Evolutionary conservation across 2,113 vertebrate species (phyloP).

Genomic region (Mormyrus iriodes): DNA sequence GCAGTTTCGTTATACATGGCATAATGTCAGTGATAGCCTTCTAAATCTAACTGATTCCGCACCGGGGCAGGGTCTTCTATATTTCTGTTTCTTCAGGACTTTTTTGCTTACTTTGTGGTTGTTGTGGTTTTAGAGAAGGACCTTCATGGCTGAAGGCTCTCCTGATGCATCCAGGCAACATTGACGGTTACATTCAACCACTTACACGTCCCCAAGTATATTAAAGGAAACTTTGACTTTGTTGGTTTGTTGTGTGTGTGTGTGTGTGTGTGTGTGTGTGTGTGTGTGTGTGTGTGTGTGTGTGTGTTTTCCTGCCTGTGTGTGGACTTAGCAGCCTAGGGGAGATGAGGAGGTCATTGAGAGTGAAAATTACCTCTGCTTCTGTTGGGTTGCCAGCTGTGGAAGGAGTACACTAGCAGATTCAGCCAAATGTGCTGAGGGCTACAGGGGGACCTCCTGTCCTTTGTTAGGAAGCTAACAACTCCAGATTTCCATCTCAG

Average conservation of each 20-base stretch:
- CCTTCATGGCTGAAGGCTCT: neutral
- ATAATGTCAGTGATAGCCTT: too few species aligned
- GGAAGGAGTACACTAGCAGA: neutral
- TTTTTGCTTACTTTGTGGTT: neutral
- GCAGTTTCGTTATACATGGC: too few species aligned
- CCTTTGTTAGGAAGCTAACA: neutral
- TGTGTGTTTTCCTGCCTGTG: neutral
- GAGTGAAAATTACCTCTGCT: neutral
- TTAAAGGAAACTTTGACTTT: neutral
- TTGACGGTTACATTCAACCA: neutral
- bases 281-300: neutral
- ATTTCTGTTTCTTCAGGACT: neutral
- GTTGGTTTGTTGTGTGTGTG: neutral
- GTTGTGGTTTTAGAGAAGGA: neutral
- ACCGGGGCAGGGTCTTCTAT: neutral
- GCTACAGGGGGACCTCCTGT: neutral
- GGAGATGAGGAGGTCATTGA: neutral
- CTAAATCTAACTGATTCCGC: neutral
- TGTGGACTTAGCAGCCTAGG: slow-evolving; percentile 6
- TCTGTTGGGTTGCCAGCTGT: neutral
- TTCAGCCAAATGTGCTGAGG: neutral
- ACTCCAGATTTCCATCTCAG: neutral
- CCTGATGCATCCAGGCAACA: neutral
- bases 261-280: neutral
- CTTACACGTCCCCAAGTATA: neutral